Evolutionary conservation across 2,797 vertebrate genomes (phyloP).

Genomic region (Cossypha polioptera): DNA sequence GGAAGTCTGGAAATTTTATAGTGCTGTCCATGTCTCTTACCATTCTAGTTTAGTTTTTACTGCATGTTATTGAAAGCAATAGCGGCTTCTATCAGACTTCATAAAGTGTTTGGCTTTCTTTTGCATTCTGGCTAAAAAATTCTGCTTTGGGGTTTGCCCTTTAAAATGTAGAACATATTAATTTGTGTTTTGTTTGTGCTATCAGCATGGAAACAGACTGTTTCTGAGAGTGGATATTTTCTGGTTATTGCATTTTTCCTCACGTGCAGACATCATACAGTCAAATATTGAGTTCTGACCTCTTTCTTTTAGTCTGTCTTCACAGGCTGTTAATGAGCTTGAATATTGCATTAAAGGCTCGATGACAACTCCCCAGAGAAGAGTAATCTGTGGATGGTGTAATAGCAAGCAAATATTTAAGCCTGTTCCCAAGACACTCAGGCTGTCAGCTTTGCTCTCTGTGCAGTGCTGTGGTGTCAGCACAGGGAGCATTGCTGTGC

Average conservation of each 20-base stretch:
- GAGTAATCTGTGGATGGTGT: not conserved
- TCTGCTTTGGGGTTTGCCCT: not conserved
- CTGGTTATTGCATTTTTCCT: slow-evolving; percentile 39
- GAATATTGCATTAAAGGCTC: slow-evolving; percentile 12
- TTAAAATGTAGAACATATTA: not conserved
- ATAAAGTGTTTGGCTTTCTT: not conserved
- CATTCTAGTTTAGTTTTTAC: not conserved
- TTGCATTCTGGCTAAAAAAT: not conserved
- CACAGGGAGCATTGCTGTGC: not conserved
- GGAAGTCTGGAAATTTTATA: not conserved
- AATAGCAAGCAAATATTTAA: slow-evolving; percentile 32
- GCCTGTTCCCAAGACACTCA: not conserved
- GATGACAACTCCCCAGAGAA: not conserved
- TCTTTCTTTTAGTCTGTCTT: slow-evolving; percentile 11
- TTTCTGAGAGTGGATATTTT: slow-evolving; percentile 13
- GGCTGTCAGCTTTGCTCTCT: not conserved
- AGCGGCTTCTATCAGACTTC: not conserved
- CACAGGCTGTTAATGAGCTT: slow-evolving; percentile 17
- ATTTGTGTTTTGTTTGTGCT: slow-evolving; percentile 1
- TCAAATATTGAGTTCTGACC: not conserved
- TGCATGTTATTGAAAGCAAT: not conserved
- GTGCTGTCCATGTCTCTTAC: not conserved
- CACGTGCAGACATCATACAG: not conserved
- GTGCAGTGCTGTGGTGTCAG: not conserved
- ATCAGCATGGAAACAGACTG: not conserved